Percentiles rank a stretch among this genome's conserved stretches.
Evolutionary conservation across 2,113 vertebrate species (phyloP).

Genomic region (Phaethornis superciliosus): DNA sequence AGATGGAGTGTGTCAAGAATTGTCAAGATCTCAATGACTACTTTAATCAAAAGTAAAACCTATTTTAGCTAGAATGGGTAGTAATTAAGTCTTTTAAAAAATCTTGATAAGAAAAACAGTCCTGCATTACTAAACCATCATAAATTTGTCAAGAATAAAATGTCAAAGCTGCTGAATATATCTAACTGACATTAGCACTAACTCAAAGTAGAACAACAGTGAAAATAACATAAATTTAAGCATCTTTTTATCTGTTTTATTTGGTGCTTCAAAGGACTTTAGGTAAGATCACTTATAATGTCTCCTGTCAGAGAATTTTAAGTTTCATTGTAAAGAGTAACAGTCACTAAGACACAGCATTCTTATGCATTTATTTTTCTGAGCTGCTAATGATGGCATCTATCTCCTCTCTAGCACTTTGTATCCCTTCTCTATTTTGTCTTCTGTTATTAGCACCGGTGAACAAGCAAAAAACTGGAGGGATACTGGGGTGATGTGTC

Average conservation of each 20-base stretch:
- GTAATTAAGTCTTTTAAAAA: slow-evolving; percentile 3
- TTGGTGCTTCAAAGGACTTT: neutral
- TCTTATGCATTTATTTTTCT: neutral
- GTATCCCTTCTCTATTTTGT: neutral
- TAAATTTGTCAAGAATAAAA: slow-evolving; percentile 34
- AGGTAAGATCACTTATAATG: neutral
- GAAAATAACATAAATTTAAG: neutral
- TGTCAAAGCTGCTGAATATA: slow-evolving; percentile 25
- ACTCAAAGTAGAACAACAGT: neutral
- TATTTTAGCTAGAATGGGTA: neutral
- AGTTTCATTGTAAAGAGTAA: neutral
- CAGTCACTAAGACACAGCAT: neutral
- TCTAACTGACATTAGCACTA: neutral
- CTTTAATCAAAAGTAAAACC: slow-evolving; percentile 55
- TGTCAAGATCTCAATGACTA: slow-evolving; percentile 24
- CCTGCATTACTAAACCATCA: neutral
- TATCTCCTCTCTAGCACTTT: neutral
- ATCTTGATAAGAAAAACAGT: slow-evolving; percentile 6
- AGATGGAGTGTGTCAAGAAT: slow-evolving; percentile 18
- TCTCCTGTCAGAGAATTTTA: neutral
- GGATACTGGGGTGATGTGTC: neutral
- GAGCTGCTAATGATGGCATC: neutral
- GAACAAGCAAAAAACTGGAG: neutral
- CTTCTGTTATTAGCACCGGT: neutral
- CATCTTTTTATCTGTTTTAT: neutral